phyloP scores from a whole-genome alignment of 2,888 invertebrate species.

The Muschampia plurimacula region DNA sequence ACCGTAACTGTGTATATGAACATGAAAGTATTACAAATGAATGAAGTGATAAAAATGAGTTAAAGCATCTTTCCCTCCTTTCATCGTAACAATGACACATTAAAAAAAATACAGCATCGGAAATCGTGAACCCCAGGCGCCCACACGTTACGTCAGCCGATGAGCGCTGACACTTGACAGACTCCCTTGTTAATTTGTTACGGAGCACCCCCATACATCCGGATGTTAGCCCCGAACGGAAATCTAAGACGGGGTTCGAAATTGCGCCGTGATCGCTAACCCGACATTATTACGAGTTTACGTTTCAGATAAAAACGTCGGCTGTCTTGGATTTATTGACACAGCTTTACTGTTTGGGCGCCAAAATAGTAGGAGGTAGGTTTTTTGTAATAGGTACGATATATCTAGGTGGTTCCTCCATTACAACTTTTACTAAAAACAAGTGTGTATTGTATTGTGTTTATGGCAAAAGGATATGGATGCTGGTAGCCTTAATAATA shows the following conservation, averaged over 20 bases:
- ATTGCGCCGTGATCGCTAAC: constrained; percentile 54
- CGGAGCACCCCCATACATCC: constrained; percentile 59
- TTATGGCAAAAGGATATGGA: too few species aligned
- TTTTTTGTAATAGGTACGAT: too few species aligned
- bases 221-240: constrained; percentile 56
- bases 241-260: constrained; percentile 46
- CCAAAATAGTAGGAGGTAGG: neutral
- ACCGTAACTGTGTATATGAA: too few species aligned
- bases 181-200: constrained; percentile 79
- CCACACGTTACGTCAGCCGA: neutral
- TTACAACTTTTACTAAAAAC: neutral
- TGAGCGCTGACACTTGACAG: constrained; percentile 71
- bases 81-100: neutral
- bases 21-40: neutral
- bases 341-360: constrained; percentile 2
- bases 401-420: neutral
- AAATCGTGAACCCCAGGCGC: neutral
- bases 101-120: neutral
- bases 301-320: constrained; percentile 58
- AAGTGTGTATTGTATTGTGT: neutral
- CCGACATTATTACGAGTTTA: constrained; percentile 63
- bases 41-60: neutral
- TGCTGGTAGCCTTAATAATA: too few species aligned
- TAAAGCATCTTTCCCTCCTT: neutral
- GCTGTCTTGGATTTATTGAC: constrained; percentile 25